Base-by-base conservation (phyloP, 2,797 vertebrate species). In the Oryzias dopingdopingensis region DNA sequence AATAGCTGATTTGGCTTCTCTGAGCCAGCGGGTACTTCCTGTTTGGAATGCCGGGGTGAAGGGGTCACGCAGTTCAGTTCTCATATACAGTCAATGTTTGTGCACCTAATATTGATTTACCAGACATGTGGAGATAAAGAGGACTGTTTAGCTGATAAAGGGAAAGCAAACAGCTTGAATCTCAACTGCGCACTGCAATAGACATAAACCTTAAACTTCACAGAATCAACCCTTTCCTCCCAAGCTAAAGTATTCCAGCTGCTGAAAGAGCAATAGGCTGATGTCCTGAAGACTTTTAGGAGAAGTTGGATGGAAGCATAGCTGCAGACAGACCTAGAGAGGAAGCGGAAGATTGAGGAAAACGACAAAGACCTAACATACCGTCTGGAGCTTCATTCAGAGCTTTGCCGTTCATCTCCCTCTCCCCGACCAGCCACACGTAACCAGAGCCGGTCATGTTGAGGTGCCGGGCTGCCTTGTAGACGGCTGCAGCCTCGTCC, bases 361-460 rank as follows among this genome's bases (percentile, higher is more conserved):
- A 57, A 48, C 62, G 14, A 42, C 43, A 55, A 6, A 18, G 44
- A 44, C 1, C 2, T 8, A 13, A 61, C 82, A 4, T 90, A 98
- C 96, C 96, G 48, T 98, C 96, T 8, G 96, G 96, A 53, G 96
- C 96, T 50, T 97, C 96, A 61, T 90, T 94, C 86, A 97, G 91
- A 55, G 96, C 96, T 63, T 95, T 98, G 71, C 96, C 95, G 0
- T 94, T 96, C 87, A 98, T 96, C 92, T 99, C 96, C 61, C 96
- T 88, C 76, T 98, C 96, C 15, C 96, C 96, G 13, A 98, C 96
- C 88, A 99, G 90, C 97, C 97, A 99, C 63, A 98, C 96, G 64
- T 99, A 99, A 59, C 97, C 95, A 0, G 96, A 93, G 44, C 96
- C 95, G 0, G 96, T 99, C 97, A 99, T 99, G 86, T 99, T 98